Evolutionary conservation across 2,888 invertebrate species (phyloP), one percentile per base, ranked within the genome.

Genomic region (Romanomermis culicivorax): DNA sequence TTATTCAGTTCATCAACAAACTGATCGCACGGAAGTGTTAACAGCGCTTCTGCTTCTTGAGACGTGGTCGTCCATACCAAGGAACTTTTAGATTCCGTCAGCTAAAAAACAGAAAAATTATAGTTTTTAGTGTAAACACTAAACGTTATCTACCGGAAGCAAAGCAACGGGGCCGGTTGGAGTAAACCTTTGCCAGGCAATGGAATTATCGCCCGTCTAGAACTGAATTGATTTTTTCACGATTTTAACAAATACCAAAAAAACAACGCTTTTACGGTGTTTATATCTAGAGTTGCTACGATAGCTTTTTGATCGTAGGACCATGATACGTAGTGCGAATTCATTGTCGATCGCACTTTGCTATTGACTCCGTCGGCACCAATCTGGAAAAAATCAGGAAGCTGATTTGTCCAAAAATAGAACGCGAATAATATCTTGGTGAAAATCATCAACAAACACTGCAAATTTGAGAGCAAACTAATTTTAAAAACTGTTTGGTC

Each of bases 321-420:
- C 78, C 85, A 82, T 0, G 79, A 76, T 1, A 87, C 67, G 61
- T 85, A 83, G 63, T 83, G 80, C 17, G 83, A 79, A 23, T 79
- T 79, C 81, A 88, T 85, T 26, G 81, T 76, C 59, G 79, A 61
- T 11, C 95, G 77, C 1, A 95, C 85, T 55, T 80, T 75, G 0
- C 95, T 95, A 66, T 84, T 84, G 0, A 79, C 80, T 1, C 95
- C 95, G 75, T 97, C 95, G 17, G 93, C 91, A 24, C 93, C 95
- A 55, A 95, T 77, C 83, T 85, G 66, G 51, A 74, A 63, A 64
- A 14, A 26, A 20, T 14, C n/a, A n/a, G n/a, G n/a, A n/a, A n/a
- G n/a, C n/a, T n/a, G n/a, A n/a, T n/a, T n/a, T n/a, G n/a, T n/a
- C n/a, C n/a, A n/a, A n/a, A n/a, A n/a, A n/a, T n/a, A n/a, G n/a